Base-by-base conservation (phyloP, 2,797 vertebrate genomes). In the Sitta carolinensis region DNA sequence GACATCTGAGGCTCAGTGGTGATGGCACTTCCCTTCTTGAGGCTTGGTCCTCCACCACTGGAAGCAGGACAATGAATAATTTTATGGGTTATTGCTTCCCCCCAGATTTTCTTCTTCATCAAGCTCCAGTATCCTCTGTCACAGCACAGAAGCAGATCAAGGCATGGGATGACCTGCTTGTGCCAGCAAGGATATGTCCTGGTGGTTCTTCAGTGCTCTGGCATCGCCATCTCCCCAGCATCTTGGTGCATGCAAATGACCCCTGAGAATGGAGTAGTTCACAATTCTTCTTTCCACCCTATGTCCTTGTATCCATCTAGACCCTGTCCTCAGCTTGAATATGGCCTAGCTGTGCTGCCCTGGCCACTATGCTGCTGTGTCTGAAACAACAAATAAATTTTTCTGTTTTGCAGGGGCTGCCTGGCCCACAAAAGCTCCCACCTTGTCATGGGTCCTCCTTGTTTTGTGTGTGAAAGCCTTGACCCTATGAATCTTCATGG, bases 381-480 rank as follows among this genome's bases (percentile, higher is more conserved):
- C 50, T 21, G 2, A 72, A 75, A 45, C 13, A 79, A 72, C 4
- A 45, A 95, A 95, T 95, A 96, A 93, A 95, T 63, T 43, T 27
- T 63, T 70, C 10, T 89, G 51, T 7, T 25, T 72, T 77, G 27
- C 81, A 81, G 30, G 5, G 30, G 4, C 25, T 96, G n/a, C 30
- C 47, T 84, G 52, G 30, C 55, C 27, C 1, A 0, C 1, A 2
- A 47, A 50, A 69, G 8, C 27, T 76, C n/a, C 25, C 11, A 40
- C 19, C 20, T 68, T 43, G 30, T 68, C 1, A 0, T 57, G 42
- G 18, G 21, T 90, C 21, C 13, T 67, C 8, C 16, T 43, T 75
- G 9, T 13, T 67, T 48, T 32, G 6, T 45, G 15, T 36, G 29
- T 64, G 34, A 78, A 90, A 81, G 10, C 3, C 21, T 26, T 47